Evolutionary conservation across 2,113 vertebrate genomes (phyloP).

Genomic region (Salvelinus fontinalis): DNA sequence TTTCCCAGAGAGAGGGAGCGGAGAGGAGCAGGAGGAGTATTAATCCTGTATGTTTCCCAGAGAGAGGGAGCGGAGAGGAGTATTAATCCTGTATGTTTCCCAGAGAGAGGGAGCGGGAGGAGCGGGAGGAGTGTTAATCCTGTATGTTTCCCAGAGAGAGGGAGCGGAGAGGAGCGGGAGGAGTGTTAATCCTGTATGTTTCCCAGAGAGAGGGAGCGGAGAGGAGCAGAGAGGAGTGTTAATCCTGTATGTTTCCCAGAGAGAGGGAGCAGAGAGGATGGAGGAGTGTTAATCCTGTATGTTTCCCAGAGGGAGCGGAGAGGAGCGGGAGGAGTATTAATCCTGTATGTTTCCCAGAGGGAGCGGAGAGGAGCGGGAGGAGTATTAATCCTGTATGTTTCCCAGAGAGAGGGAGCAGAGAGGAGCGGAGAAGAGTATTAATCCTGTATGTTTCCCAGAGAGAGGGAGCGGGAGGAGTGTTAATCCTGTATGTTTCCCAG

Average conservation of each 20-base stretch:
- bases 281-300: too few species aligned
- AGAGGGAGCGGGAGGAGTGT: not conserved
- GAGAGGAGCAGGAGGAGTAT: too few species aligned
- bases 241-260: not conserved
- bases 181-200: too few species aligned
- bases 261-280: conserved; percentile 11
- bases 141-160: conserved; percentile 9
- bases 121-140: too few species aligned
- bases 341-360: not conserved
- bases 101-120: conserved; percentile 5
- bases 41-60: too few species aligned
- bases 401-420: not conserved
- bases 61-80: conserved; percentile 4
- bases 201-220: not conserved
- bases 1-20: not conserved
- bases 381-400: too few species aligned
- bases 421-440: not conserved
- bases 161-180: too few species aligned
- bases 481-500: not conserved
- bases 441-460: not conserved
- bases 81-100: too few species aligned
- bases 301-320: not conserved
- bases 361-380: too few species aligned
- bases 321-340: not conserved
- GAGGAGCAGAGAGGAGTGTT: not conserved